These are phyloP conservation scores for Monochamus saltuarius DNA, from an alignment of 1,140 invertebrate genomes.

Conservation along the genomic window DNA sequence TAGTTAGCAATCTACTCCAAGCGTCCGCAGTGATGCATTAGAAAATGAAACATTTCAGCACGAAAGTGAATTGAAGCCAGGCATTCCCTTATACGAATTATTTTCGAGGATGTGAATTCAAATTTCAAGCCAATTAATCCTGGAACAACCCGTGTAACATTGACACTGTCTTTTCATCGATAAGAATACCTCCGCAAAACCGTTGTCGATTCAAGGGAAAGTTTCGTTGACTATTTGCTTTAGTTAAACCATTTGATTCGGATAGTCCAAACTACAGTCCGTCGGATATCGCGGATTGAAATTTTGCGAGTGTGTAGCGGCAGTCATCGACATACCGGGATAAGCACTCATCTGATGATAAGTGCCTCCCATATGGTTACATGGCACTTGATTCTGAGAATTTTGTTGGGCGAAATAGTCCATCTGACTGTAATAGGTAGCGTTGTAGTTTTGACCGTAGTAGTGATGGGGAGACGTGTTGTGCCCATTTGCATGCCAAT, in stretches of 20 bases:
- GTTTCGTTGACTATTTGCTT: background rate
- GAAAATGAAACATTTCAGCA: too few species aligned
- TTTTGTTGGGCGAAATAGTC: conserved; percentile 60
- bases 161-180: too few species aligned
- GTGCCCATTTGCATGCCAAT: conserved; percentile 54
- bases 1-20: too few species aligned
- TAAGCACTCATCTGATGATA: conserved; percentile 33
- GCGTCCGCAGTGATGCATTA: too few species aligned
- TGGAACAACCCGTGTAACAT: too few species aligned
- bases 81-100: too few species aligned
- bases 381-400: conserved; percentile 35
- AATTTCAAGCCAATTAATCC: too few species aligned
- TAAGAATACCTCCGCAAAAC: too few species aligned
- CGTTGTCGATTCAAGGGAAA: too few species aligned
- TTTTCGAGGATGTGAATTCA: too few species aligned
- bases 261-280: conserved; percentile 41
- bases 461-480: conserved; percentile 55
- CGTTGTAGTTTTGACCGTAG: conserved; percentile 61
- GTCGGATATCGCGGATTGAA: conserved; percentile 35
- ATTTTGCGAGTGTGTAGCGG: conserved; percentile 29
- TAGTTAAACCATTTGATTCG: conserved; percentile 29
- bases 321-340: conserved; percentile 25
- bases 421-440: conserved; percentile 58
- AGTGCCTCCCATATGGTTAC: conserved; percentile 27
- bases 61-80: too few species aligned